phyloP scores from a whole-genome alignment of 2,113 vertebrate species.

The Tetrao urogallus region DNA sequence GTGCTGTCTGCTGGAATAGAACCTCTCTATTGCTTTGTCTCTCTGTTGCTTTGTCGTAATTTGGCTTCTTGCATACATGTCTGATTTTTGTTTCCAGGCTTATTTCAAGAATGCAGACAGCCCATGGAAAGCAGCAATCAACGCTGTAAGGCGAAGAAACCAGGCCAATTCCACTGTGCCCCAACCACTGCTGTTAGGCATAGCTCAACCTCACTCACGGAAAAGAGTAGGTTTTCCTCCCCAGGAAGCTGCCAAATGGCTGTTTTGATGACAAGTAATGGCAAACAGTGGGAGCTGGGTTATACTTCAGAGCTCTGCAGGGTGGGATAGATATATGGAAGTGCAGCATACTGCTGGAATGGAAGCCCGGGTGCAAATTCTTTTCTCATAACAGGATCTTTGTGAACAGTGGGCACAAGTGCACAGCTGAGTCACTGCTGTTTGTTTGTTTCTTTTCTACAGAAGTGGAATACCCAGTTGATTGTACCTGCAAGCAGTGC shows the following conservation, averaged over 20 bases:
- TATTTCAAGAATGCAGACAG: slow-evolving; percentile 85
- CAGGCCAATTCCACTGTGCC: background rate
- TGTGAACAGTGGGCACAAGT: background rate
- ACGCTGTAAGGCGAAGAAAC: slow-evolving; percentile 78
- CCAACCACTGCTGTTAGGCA: background rate
- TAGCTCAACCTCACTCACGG: background rate
- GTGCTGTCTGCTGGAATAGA: background rate
- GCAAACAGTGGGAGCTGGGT: background rate
- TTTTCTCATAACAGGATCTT: background rate
- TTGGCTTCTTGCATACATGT: background rate
- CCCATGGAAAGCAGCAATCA: slow-evolving; percentile 84
- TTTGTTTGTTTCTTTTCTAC: slow-evolving; percentile 25
- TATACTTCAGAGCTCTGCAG: background rate
- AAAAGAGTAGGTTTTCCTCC: slow-evolving; percentile 73
- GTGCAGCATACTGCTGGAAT: background rate
- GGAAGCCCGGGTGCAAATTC: background rate
- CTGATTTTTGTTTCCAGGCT: slow-evolving; percentile 73
- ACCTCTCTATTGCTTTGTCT: background rate
- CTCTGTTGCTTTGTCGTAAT: background rate
- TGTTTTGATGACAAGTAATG: background rate
- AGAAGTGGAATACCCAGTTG: slow-evolving; percentile 85
- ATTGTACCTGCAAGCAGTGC: slow-evolving; percentile 64
- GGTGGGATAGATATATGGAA: background rate
- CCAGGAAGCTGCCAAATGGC: background rate
- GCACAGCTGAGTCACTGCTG: background rate